A percentile compares a stretch with the other conserved stretches of the same genome.
Evolutionary conservation across 2,797 vertebrate genomes (phyloP).

Genomic region (Spinibarbus caldwelli): DNA sequence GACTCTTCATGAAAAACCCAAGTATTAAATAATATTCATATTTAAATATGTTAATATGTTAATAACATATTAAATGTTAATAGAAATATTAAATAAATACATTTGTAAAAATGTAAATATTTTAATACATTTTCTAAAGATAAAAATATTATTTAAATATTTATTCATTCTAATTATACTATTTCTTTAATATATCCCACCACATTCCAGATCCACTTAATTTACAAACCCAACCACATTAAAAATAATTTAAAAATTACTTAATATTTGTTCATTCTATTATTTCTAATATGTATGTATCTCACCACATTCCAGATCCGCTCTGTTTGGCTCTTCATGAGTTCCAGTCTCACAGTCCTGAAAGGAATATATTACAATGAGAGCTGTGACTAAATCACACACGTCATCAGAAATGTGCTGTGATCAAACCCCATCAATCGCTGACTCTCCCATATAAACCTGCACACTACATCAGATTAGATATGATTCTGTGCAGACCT

Average conservation of each 20-base stretch:
- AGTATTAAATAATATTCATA: background rate
- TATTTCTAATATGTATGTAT: background rate
- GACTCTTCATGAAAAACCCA: too few relatives aligned
- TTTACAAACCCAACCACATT: too few relatives aligned
- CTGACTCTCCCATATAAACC: background rate
- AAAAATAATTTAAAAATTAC: too few relatives aligned
- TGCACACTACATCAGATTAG: background rate
- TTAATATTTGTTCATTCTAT: too few relatives aligned
- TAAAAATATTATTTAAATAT: too few relatives aligned
- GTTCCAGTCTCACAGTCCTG: conserved; percentile 37
- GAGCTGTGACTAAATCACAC: background rate
- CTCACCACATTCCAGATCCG: conserved; percentile 45
- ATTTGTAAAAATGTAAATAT: too few relatives aligned
- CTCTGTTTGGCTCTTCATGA: conserved; percentile 29
- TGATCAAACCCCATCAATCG: background rate
- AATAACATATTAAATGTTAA: too few relatives aligned
- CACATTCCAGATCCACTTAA: too few relatives aligned
- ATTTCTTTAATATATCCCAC: background rate
- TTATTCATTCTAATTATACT: too few relatives aligned
- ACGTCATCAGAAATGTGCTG: background rate
- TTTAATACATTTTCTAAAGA: too few relatives aligned
- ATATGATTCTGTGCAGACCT: conserved; percentile 30
- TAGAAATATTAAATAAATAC: too few relatives aligned
- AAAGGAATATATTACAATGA: background rate
- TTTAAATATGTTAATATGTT: background rate